Evolutionary conservation across 2,888 invertebrate species (phyloP).

Genomic region (Melanotus villosus): DNA sequence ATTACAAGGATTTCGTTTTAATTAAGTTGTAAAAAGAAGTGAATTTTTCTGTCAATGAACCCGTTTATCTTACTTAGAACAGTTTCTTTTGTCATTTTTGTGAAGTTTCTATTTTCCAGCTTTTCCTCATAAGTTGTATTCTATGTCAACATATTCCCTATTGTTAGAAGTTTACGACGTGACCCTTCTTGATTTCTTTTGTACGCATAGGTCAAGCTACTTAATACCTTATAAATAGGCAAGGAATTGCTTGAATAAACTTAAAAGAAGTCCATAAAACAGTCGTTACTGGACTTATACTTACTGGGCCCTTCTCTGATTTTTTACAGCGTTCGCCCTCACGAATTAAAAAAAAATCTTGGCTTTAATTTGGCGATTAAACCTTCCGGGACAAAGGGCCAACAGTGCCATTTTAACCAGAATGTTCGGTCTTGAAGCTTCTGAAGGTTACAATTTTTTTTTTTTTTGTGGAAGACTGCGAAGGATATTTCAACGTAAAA

Average conservation of each 20-base stretch:
- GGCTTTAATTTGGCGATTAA: too few relatives aligned
- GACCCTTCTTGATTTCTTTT: slow-evolving; percentile 19
- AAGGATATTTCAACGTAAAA: too few relatives aligned
- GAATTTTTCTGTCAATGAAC: slow-evolving; percentile 18
- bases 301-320: too few relatives aligned
- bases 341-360: too few relatives aligned
- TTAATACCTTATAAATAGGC: background rate
- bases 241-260: background rate
- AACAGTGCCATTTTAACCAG: too few relatives aligned
- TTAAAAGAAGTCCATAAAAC: background rate
- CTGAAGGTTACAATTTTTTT: too few relatives aligned
- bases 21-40: background rate
- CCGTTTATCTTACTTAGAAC: slow-evolving; percentile 4
- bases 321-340: too few relatives aligned
- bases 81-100: background rate
- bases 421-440: too few relatives aligned
- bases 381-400: too few relatives aligned
- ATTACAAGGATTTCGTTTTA: background rate
- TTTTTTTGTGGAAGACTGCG: too few relatives aligned
- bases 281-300: too few relatives aligned
- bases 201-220: slow-evolving; percentile 17
- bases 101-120: slow-evolving; percentile 8
- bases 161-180: slow-evolving; percentile 15
- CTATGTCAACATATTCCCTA: slow-evolving; percentile 22
- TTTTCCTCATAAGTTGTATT: slow-evolving; percentile 21